Evolutionary conservation across 2,888 invertebrate genomes (phyloP), one percentile per base, ranked within the genome.

Genomic region (Leptinotarsa haldemani): DNA sequence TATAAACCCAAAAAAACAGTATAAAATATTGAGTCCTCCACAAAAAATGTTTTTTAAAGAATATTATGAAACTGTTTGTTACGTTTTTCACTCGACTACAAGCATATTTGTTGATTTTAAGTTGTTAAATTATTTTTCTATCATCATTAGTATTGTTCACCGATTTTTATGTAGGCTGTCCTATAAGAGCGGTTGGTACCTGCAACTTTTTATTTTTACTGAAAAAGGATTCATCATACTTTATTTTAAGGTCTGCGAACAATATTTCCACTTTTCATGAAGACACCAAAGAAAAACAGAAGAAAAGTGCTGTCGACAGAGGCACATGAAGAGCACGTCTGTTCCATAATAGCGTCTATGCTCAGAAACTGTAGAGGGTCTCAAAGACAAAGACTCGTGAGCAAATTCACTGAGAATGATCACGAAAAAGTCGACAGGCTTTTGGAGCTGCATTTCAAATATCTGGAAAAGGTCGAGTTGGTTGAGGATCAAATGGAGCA

Each of bases 251-350:
- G 99, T 0, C 90, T 99, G 16, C 90, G 99, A 64, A 98, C 98
- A 5, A 94, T 99, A 75, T 99, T 99, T 88, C 99, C 99, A 1
- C 89, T 99, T 0, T 99, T 99, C 85, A 99, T 99, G 99, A 97
- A 98, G 88, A 99, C 99, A 0, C 99, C 99, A 0, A 95, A 95
- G 83, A 93, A 94, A 82, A 92, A 92, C 82, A 90, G 94, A 75
- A 94, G 94, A 84, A 92, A 80, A 73, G 90, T 96, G 65, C 88
- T 96, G 13, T 94, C 95, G 7, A 90, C 94, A 0, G 96, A 97
- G 84, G 96, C 97, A 85, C 95, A 97, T 82, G 98, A 98, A 91
- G 97, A 99, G 88, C 97, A 98, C 87, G 97, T 97, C 0, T 91
- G 95, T 20, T 97, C 97, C 0, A 96, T 98, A 75, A 95, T 99